Conservation (phyloP, 1,140 invertebrate genomes). For the Leptopilina boulardi region DNA sequence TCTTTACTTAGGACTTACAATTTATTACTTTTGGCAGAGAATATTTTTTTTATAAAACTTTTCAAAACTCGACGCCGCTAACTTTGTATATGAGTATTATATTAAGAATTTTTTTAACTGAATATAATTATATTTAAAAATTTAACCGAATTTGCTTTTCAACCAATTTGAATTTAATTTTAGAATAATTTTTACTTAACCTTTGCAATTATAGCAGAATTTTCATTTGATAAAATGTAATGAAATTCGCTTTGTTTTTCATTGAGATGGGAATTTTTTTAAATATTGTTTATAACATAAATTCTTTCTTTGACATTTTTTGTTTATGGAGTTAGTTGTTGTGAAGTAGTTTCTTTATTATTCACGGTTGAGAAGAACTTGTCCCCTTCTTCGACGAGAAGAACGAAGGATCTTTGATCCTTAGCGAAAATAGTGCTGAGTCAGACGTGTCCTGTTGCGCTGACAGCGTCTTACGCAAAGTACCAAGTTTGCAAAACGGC, state of each 20-base stretch:
- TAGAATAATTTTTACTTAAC: no score
- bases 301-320: not conserved
- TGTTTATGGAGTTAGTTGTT: not conserved
- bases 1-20: not conserved
- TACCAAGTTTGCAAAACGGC: slow-evolving; percentile 20
- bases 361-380: not conserved
- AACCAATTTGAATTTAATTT: no score
- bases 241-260: no score
- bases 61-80: no score
- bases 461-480: slow-evolving; percentile 20
- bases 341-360: not conserved
- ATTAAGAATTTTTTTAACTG: no score
- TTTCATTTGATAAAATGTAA: no score
- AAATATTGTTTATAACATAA: not conserved
- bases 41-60: not conserved
- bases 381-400: not conserved
- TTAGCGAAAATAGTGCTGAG: slow-evolving; percentile 2
- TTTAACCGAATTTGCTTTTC: no score
- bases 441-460: slow-evolving; percentile 23
- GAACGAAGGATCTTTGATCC: not conserved
- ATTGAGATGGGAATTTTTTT: no score
- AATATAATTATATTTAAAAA: no score
- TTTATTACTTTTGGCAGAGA: not conserved
- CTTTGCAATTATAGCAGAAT: no score
- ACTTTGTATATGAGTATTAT: no score